Percentiles rank a stretch among this genome's conserved stretches.
phyloP scores from a whole-genome alignment of 2,113 vertebrate genomes.

The Phasianus colchicus region DNA sequence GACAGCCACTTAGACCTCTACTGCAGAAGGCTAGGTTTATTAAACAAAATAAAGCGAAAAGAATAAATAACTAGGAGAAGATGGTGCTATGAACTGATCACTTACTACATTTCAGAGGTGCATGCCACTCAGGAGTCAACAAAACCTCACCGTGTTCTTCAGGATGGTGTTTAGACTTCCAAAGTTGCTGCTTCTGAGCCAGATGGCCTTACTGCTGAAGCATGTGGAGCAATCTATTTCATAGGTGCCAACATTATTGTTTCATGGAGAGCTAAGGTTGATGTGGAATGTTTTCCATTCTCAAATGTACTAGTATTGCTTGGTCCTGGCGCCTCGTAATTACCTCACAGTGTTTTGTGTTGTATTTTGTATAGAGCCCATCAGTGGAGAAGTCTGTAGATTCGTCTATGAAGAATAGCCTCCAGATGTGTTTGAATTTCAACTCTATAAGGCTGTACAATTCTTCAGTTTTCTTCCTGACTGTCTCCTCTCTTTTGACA shows the following conservation, averaged over 20 bases:
- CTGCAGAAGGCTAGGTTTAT: conserved; percentile 24
- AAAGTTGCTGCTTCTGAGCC: not conserved
- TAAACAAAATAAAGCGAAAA: conserved; percentile 26
- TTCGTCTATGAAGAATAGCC: not conserved
- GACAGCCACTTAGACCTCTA: not conserved
- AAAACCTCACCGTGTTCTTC: not conserved
- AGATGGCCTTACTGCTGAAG: not conserved
- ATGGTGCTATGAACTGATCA: not conserved
- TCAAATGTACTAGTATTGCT: not conserved
- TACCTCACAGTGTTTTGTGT: not conserved
- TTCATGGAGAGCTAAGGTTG: not conserved
- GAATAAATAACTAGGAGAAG: not conserved
- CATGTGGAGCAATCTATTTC: not conserved
- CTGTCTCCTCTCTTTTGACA: not conserved
- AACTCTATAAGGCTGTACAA: not conserved
- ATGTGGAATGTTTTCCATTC: not conserved
- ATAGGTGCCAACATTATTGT: not conserved
- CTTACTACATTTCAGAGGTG: not conserved
- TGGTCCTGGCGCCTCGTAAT: not conserved
- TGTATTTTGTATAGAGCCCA: not conserved
- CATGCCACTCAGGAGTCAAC: not conserved
- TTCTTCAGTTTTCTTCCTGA: not conserved
- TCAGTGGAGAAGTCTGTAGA: not conserved
- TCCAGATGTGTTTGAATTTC: not conserved
- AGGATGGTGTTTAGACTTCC: not conserved